Percentiles rank a stretch among this genome's conserved stretches.
These are phyloP conservation scores for Lamprologus tigripictilis DNA, from an alignment of 2,113 vertebrate species.

Conservation along the genomic window DNA sequence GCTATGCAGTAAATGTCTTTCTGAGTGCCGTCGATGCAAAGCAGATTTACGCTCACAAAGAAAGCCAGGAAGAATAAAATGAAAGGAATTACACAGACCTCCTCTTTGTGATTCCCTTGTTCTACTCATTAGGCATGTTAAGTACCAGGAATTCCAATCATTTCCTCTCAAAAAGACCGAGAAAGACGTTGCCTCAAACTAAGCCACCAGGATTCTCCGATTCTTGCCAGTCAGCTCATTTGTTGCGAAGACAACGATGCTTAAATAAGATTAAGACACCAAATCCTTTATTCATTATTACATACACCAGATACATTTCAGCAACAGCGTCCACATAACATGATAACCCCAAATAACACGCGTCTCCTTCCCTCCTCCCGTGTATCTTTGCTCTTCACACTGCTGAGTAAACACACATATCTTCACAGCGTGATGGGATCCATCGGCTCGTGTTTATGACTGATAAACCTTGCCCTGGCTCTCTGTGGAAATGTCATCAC, in stretches of 20 bases:
- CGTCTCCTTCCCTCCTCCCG: not conserved
- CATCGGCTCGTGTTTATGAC: constrained; percentile 59
- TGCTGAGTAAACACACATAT: constrained; percentile 63
- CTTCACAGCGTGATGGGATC: constrained; percentile 44
- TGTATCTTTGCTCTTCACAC: constrained; percentile 59
- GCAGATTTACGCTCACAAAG: not conserved
- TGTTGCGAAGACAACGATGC: constrained; percentile 5
- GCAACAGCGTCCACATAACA: not conserved
- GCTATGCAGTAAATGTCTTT: not conserved
- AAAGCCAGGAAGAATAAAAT: not conserved
- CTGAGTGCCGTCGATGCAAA: not conserved
- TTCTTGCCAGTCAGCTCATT: constrained; percentile 6
- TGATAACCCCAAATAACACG: constrained; percentile 16
- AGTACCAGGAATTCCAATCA: constrained; percentile 59
- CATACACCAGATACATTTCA: not conserved
- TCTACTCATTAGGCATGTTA: constrained; percentile 51
- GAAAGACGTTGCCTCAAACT: constrained; percentile 26
- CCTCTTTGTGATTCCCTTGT: constrained; percentile 26
- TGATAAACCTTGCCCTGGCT: constrained; percentile 67
- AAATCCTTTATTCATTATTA: not conserved
- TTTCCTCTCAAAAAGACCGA: constrained; percentile 45
- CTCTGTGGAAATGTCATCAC: constrained; percentile 45
- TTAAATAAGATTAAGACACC: not conserved
- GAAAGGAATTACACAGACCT: not conserved
- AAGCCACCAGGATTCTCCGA: constrained; percentile 20